Evolutionary conservation across 2,113 vertebrate species (phyloP), one percentile per base, ranked within the genome.

Genomic region (Ginglymostoma cirratum): DNA sequence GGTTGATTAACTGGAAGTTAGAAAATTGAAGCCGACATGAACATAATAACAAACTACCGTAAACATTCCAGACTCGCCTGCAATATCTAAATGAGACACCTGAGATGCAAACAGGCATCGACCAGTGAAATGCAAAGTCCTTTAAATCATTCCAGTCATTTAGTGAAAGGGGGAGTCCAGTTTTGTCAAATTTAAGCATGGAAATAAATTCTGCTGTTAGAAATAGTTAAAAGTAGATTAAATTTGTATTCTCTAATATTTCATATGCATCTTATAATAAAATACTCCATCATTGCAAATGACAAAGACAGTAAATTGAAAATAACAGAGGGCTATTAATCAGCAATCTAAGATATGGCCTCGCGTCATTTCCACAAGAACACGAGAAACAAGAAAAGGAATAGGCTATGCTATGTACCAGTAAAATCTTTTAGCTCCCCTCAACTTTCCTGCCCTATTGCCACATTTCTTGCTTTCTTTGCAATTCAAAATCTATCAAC

Each of bases 1-100:
- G 89, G 38, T 93, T 93, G 61, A 93, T 93, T 66, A 67, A 93
- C 89, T 93, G 89, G 34, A 66, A 3, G 34, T 66, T 93, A 6
- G 61, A 66, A 93, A 93, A 38, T 93, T 66, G 61, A 93, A 45
- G 89, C 65, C 8, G 89, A 66, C 61, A 66, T 23, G 34, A 38
- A 93, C 19, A 19, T 38, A 66, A 23, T 66, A 93, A 66, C 89
- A 38, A 67, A 66, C 89, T 65, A 38, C 19, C 5, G 17, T 34
- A 93, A 38, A 93, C n/a, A 87, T 52, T 38, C 61, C 65, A 34
- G 34, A 21, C 17, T 66, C 61, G 34, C 89, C 89, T 21, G 61
- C 61, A 23, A 23, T 67, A 93, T 38, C 89, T 66, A 67, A 66
- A 93, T 67, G 65, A 66, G 61, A 38, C 89, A 66, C n/a, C 89